Evolutionary conservation across 92 coral and sea anemone genomes (phyloP), one percentile per base, ranked within the genome.

Genomic region (Phenganax marumi): DNA sequence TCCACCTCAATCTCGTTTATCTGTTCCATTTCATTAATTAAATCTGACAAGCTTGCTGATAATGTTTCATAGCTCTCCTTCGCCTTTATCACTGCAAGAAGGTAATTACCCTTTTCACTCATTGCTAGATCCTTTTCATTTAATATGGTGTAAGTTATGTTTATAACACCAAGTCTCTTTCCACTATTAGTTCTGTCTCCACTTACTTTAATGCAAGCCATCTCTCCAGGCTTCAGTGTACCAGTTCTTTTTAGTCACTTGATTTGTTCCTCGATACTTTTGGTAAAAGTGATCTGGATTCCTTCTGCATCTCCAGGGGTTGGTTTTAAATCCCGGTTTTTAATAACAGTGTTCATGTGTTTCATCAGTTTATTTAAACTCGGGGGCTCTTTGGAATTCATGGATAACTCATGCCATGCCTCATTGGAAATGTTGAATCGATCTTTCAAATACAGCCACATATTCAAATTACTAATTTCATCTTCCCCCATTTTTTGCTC

Each of bases 101-200:
- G 16, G 73, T 78, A 78, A 47, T 61, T 79, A 18, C 75, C 83
- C 55, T 79, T 79, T 61, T 79, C 83, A 16, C 75, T 70, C 83
- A 60, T n/a, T n/a, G n/a, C n/a, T n/a, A n/a, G n/a, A n/a, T n/a
- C n/a, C n/a, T n/a, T n/a, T n/a, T n/a, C n/a, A 71, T 89, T 89
- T 39, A 86, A 64, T 10, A 86, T 83, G 11, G 90, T 89, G 33
- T 74, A 88, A 61, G 87, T 86, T 5, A 86, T 12, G 84, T 81
- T 86, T 6, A 78, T 85, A 63, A 88, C 50, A 48, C 75, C 84
- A 7, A 88, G 76, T 23, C 91, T 58, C 68, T 88, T 88, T 52
- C 89, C 88, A 22, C 78, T 88, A 57, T 80, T 85, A 17, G 89
- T 85, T 8, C 89, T 86, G 63, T 88, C 86, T 46, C 86, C 91